Evolutionary conservation across 2,888 invertebrate genomes (phyloP).

Genomic region (Leucozona laternaria): DNA sequence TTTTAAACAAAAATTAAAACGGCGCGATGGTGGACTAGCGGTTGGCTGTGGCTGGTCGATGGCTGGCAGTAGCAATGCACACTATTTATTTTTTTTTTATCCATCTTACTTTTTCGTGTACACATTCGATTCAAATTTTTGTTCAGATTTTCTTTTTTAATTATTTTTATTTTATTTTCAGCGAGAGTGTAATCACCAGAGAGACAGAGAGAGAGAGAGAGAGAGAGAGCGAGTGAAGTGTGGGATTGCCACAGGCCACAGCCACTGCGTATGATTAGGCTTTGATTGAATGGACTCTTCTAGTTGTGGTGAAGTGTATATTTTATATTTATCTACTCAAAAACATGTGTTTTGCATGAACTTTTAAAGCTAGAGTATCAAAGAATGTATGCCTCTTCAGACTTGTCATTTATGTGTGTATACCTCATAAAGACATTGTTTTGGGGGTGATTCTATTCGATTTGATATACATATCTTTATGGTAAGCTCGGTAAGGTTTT

Average conservation of each 20-base stretch:
- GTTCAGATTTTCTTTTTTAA: slow-evolving; percentile 67
- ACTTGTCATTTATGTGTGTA: background rate
- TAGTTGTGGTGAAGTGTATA: slow-evolving; percentile 34
- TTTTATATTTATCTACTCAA: slow-evolving; percentile 5
- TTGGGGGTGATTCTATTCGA: slow-evolving; percentile 19
- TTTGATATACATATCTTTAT: too few species aligned
- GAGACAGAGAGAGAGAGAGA: slow-evolving; percentile 16
- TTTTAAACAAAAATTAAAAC: slow-evolving; percentile 43
- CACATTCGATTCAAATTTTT: slow-evolving; percentile 68
- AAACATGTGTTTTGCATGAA: slow-evolving; percentile 34
- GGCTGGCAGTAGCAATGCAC: slow-evolving; percentile 50
- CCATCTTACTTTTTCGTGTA: slow-evolving; percentile 36
- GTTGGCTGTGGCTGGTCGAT: slow-evolving; percentile 56
- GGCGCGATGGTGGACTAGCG: slow-evolving; percentile 60
- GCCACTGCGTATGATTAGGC: background rate
- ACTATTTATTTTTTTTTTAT: slow-evolving; percentile 40
- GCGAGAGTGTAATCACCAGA: slow-evolving; percentile 34
- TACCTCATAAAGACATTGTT: background rate
- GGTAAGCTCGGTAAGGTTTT: background rate
- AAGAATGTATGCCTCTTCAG: background rate
- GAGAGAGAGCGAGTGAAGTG: slow-evolving; percentile 18
- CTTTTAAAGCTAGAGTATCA: slow-evolving; percentile 7
- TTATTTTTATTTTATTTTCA: slow-evolving; percentile 68
- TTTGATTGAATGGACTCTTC: slow-evolving; percentile 28
- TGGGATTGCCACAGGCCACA: slow-evolving; percentile 6